Percentiles rank a stretch among this genome's conserved stretches.
These are phyloP conservation scores for Aleiodes testaceus DNA, from an alignment of 2,888 invertebrate genomes.

Conservation along the genomic window DNA sequence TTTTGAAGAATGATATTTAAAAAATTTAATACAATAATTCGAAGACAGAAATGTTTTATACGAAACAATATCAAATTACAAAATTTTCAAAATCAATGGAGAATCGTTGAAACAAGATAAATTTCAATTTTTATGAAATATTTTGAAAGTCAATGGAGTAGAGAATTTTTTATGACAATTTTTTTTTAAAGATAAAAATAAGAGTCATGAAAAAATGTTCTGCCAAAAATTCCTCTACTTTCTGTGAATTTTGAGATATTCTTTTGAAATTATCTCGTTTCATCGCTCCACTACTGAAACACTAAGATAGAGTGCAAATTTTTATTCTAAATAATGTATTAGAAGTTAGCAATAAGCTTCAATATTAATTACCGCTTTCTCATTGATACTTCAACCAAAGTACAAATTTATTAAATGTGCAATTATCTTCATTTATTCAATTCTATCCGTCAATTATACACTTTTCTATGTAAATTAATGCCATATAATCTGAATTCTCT, in stretches of 20 bases:
- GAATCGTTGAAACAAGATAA: no score
- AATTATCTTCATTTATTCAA: neutral
- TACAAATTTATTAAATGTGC: constrained; percentile 9
- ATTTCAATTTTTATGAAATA: neutral
- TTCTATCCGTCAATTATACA: constrained; percentile 1
- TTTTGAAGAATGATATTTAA: no score
- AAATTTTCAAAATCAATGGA: no score
- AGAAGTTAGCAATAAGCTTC: constrained; percentile 1
- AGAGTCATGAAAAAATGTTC: no score
- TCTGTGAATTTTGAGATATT: no score
- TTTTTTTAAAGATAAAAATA: neutral
- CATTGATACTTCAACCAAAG: neutral
- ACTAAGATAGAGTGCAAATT: neutral
- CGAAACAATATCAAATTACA: no score
- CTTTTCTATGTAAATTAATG: neutral
- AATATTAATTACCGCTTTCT: neutral
- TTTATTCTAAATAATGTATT: neutral
- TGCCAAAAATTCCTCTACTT: no score
- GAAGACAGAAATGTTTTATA: no score
- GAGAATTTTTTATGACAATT: neutral
- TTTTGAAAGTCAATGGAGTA: neutral
- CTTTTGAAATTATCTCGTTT: no score
- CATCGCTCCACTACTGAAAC: no score
- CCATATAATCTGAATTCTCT: neutral
- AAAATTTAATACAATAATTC: no score